Percentiles rank a stretch among this genome's conserved stretches.
phyloP scores from a whole-genome alignment of 2,888 invertebrate species.

The Schizotus pectinicornis region DNA sequence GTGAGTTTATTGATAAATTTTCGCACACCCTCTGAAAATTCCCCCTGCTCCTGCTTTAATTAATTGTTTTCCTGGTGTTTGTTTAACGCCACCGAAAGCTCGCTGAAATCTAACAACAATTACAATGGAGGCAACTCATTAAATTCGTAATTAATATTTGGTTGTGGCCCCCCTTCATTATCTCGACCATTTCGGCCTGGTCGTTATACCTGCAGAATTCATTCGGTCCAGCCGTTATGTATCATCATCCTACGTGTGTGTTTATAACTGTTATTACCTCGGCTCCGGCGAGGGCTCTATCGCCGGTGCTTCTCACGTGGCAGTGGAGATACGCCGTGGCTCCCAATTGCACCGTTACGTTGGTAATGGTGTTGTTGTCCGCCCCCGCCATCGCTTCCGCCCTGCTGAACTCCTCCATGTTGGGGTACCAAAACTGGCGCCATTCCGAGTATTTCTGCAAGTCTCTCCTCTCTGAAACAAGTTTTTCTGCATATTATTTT shows the following conservation, averaged over 20 bases:
- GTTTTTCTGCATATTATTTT: constrained; percentile 1
- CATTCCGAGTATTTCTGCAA: constrained; percentile 61
- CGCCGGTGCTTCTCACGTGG: constrained; percentile 76
- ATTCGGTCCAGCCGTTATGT: constrained; percentile 7
- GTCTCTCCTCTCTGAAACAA: constrained; percentile 51
- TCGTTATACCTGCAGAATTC: constrained; percentile 1
- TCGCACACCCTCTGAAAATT: no score
- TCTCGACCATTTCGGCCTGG: not conserved
- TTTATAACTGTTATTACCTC: constrained; percentile 48
- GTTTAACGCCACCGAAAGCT: no score
- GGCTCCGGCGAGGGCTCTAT: constrained; percentile 63
- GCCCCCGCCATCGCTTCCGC: constrained; percentile 57
- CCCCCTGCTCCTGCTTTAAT: no score
- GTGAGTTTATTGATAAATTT: no score
- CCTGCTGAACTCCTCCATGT: constrained; percentile 60
- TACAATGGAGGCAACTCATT: no score
- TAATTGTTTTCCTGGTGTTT: no score
- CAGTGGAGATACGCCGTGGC: constrained; percentile 82
- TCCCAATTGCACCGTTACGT: constrained; percentile 78
- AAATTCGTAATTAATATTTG: no score
- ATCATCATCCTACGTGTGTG: constrained; percentile 7
- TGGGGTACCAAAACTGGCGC: constrained; percentile 70
- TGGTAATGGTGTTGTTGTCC: constrained; percentile 78
- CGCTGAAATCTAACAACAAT: no score
- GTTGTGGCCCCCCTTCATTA: not conserved